phyloP scores from a whole-genome alignment of 2,797 vertebrate species.

The Malacoctenus gilli region DNA sequence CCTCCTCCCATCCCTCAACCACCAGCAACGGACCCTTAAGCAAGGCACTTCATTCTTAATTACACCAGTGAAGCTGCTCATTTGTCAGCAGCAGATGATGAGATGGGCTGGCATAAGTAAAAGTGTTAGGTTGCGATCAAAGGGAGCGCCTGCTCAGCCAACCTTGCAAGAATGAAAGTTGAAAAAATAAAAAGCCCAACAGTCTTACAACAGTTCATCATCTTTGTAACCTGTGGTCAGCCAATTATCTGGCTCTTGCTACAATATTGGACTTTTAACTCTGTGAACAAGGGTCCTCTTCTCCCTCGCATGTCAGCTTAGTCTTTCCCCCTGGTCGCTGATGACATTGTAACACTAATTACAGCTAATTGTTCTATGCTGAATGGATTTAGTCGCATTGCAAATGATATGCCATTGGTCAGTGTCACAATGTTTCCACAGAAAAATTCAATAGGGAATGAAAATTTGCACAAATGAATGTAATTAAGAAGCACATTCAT shows the following conservation, averaged over 20 bases:
- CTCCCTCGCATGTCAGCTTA: conserved; percentile 69
- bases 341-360: conserved; percentile 84
- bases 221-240: conserved; percentile 69
- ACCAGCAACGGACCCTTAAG: conserved; percentile 51
- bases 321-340: conserved; percentile 74
- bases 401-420: conserved; percentile 83
- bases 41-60: conserved; percentile 66
- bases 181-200: neutral
- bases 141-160: conserved; percentile 46
- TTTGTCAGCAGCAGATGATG: conserved; percentile 59
- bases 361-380: conserved; percentile 80
- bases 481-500: conserved; percentile 85
- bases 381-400: conserved; percentile 81
- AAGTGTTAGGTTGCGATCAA: conserved; percentile 54
- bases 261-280: conserved; percentile 62
- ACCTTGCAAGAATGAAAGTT: conserved; percentile 41
- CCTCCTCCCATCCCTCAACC: conserved; percentile 39
- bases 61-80: conserved; percentile 49
- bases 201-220: conserved; percentile 59
- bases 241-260: conserved; percentile 72
- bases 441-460: conserved; percentile 78
- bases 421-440: conserved; percentile 81
- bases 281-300: conserved; percentile 67
- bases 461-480: conserved; percentile 83
- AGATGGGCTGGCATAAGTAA: conserved; percentile 43